Base-by-base conservation (phyloP, 2,888 invertebrate species). In the Laspeyria flexula region DNA sequence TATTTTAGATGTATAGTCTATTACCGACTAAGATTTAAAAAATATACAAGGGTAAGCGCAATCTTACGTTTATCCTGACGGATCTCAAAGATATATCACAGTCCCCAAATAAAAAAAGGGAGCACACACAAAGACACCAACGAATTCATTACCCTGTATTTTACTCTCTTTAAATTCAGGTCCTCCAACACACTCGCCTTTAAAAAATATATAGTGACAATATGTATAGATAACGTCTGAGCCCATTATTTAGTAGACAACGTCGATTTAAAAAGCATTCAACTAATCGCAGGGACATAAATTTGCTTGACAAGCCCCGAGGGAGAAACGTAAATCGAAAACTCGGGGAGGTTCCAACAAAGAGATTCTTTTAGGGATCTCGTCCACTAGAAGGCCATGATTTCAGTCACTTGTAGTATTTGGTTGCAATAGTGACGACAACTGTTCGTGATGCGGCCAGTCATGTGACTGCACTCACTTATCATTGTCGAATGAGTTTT, bases 281-380 rank as follows among this genome's bases (percentile, higher is more conserved):
- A 71, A 76, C 77, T 85, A 83, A 86, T 85, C 83, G 81, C 60
- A 38, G 56, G 23, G 49, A 73, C 77, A 83, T 84, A 83, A 84
- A 84, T 83, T 72, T 44, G 44, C 55, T 49, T 65, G 62, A 65
- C 63, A 65, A 51, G 59, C 44, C 75, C 66, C 70, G 11, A 51
- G 63, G 71, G 71, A 50, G 60, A 38, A 41, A 58, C 63, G 65
- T 73, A 74, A 76, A 77, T 77, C 59, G 65, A 55, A 58, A 56
- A 63, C 13, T 23, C 39, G 13, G 23, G 46, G 44, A 43, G 33
- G 13, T 46, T 49, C 16, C 35, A 37, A 43, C 31, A 37, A 40
- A 45, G 37, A 33, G 27, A 35, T 55, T 54, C 60, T 25, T 49
- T 54, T 16, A n/a, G n/a, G n/a, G n/a, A n/a, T n/a, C n/a, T n/a